A percentile compares a stretch with the other conserved stretches of the same genome.
Evolutionary conservation across 2,113 vertebrate species (phyloP).

Genomic region (Pseudopipra pipra): DNA sequence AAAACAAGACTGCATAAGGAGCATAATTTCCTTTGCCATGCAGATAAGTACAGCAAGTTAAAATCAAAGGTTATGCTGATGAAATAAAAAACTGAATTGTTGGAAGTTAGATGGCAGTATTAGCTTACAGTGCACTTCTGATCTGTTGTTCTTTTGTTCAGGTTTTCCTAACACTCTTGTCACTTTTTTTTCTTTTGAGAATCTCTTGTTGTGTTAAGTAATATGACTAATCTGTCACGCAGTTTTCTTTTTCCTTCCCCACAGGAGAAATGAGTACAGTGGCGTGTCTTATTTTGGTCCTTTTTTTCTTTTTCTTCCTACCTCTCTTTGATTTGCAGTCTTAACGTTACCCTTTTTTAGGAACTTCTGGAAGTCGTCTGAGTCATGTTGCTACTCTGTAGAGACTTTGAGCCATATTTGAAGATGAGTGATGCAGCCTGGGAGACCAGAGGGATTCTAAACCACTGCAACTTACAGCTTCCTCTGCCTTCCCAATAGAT

Average conservation of each 20-base stretch:
- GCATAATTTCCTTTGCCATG: background rate
- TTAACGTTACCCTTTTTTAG: background rate
- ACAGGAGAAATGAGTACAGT: background rate
- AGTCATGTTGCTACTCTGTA: constrained; percentile 3
- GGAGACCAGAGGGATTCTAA: background rate
- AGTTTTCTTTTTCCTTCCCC: background rate
- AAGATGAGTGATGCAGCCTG: background rate
- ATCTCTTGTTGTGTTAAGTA: background rate
- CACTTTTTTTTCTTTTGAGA: background rate
- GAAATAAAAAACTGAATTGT: background rate
- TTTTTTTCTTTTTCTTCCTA: background rate
- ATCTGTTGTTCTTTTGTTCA: background rate
- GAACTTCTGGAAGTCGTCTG: background rate
- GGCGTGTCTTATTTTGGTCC: background rate
- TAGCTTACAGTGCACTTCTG: background rate
- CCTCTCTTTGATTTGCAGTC: background rate
- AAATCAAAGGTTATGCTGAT: background rate
- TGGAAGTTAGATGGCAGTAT: constrained; percentile 49
- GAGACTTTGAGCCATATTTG: background rate
- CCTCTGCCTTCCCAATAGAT: background rate
- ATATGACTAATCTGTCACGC: background rate
- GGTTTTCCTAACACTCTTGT: background rate
- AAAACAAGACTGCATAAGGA: background rate
- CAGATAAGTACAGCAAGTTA: background rate
- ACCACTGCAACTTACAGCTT: background rate